Evolutionary conservation across 1,140 invertebrate species (phyloP).

Genomic region (Ectropis grisescens): DNA sequence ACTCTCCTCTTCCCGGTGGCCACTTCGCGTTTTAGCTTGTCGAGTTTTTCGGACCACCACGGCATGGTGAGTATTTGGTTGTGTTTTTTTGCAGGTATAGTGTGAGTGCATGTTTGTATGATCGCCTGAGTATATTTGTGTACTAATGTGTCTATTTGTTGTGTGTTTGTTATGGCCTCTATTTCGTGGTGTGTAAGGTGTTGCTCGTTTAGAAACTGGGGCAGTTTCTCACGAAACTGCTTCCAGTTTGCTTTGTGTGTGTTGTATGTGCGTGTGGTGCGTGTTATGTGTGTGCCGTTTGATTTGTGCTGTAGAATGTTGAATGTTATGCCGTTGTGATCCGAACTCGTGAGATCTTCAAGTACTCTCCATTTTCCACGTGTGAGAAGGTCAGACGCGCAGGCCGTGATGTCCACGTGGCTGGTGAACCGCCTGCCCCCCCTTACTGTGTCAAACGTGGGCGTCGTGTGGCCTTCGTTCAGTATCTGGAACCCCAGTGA

Average conservation of each 20-base stretch:
- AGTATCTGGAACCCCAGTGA: conserved; percentile 11
- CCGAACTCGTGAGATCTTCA: conserved; percentile 3
- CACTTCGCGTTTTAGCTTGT: too few relatives aligned
- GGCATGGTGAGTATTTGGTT: conserved; percentile 1
- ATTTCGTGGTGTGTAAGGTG: too few relatives aligned
- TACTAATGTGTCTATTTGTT: conserved; percentile 5
- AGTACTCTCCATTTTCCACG: conserved; percentile 3
- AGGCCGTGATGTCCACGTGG: conserved; percentile 17
- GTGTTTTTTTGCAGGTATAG: not conserved
- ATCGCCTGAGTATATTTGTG: too few relatives aligned
- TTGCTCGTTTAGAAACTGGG: too few relatives aligned
- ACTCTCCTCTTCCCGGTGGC: too few relatives aligned
- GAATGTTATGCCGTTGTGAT: too few relatives aligned
- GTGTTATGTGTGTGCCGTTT: conserved; percentile 3
- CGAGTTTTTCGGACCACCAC: too few relatives aligned
- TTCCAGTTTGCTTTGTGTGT: conserved; percentile 14
- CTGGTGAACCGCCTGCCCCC: conserved; percentile 11
- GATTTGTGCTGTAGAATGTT: conserved; percentile 2
- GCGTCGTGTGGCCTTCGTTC: conserved; percentile 11
- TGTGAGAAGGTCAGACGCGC: conserved; percentile 6
- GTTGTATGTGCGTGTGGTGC: conserved; percentile 9
- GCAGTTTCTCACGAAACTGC: conserved; percentile 7
- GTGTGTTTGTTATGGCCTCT: not conserved
- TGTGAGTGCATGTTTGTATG: too few relatives aligned
- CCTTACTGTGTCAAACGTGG: conserved; percentile 17